Percentiles rank a stretch among this genome's conserved stretches.
phyloP scores from a whole-genome alignment of 2,113 vertebrate genomes.

The Tringa solitaria region DNA sequence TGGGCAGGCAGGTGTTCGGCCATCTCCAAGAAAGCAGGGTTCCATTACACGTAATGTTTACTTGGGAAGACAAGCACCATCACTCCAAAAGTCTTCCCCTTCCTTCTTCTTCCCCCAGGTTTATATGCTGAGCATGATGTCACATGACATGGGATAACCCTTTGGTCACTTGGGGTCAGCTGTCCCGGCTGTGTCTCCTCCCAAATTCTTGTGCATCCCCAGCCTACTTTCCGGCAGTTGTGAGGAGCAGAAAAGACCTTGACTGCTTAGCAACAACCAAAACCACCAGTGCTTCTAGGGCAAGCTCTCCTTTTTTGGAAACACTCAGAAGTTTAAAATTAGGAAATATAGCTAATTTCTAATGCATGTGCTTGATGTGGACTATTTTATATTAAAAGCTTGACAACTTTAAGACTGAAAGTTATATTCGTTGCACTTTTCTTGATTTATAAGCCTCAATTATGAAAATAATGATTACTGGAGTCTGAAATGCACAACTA shows the following conservation, averaged over 20 bases:
- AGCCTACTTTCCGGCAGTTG: too few relatives aligned
- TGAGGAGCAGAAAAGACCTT: too few relatives aligned
- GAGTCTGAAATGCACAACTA: neutral
- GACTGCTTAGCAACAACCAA: too few relatives aligned
- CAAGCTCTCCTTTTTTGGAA: neutral
- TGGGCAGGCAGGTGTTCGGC: neutral
- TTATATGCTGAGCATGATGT: too few relatives aligned
- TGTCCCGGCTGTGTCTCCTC: too few relatives aligned
- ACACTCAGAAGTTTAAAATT: neutral
- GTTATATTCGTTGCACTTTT: neutral
- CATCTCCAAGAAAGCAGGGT: neutral
- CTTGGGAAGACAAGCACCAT: neutral
- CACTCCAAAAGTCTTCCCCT: too few relatives aligned
- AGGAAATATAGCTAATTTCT: neutral
- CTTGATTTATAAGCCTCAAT: neutral
- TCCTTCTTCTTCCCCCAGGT: too few relatives aligned
- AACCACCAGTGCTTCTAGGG: neutral
- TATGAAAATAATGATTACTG: neutral
- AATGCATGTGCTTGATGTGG: neutral
- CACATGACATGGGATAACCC: too few relatives aligned
- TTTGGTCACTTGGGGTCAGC: too few relatives aligned
- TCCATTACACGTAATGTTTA: neutral
- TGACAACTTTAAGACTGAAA: neutral
- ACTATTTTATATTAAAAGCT: neutral
- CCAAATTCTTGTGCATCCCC: too few relatives aligned